phyloP scores from a whole-genome alignment of 35 echinoderm and acorn worm species.

The Stichopus chloronotus region DNA sequence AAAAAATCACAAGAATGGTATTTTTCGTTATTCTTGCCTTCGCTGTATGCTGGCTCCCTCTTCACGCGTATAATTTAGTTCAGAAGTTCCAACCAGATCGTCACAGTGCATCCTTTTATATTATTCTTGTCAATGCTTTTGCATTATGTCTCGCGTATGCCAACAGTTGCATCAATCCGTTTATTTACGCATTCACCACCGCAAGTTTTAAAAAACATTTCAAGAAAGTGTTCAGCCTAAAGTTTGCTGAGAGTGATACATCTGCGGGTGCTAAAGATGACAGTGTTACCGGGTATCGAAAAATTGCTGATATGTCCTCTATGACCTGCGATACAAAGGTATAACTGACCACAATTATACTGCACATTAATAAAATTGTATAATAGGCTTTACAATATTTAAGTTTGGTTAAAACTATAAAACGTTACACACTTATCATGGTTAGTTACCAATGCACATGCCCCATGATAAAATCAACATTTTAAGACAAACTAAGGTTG shows the following conservation, averaged over 20 bases:
- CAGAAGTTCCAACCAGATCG: not conserved
- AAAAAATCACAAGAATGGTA: slow-evolving; percentile 93
- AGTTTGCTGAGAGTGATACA: slow-evolving; percentile 56
- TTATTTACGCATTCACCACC: slow-evolving; percentile 95
- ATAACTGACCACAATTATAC: slow-evolving; percentile 1
- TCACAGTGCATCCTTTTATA: not conserved
- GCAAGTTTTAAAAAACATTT: slow-evolving; percentile 94
- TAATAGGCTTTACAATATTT: too few relatives aligned
- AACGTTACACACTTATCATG: too few relatives aligned
- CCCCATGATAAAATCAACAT: not conserved
- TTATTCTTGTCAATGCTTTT: slow-evolving; percentile 56
- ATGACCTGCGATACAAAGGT: slow-evolving; percentile 90
- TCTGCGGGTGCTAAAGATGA: slow-evolving; percentile 58
- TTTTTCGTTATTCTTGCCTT: slow-evolving; percentile 92
- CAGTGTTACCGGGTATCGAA: slow-evolving; percentile 68
- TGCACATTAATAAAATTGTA: too few relatives aligned
- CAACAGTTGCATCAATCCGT: slow-evolving; percentile 93
- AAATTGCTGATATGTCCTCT: slow-evolving; percentile 80
- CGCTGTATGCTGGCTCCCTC: slow-evolving; percentile 83
- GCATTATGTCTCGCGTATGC: slow-evolving; percentile 87
- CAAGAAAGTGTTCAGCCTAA: slow-evolving; percentile 78
- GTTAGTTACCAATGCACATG: too few relatives aligned
- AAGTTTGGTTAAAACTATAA: too few relatives aligned
- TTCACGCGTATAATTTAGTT: slow-evolving; percentile 70
- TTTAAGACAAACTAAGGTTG: not conserved